Evolutionary conservation across 2,888 invertebrate species (phyloP).

Genomic region (Dysmachus trigonus): DNA sequence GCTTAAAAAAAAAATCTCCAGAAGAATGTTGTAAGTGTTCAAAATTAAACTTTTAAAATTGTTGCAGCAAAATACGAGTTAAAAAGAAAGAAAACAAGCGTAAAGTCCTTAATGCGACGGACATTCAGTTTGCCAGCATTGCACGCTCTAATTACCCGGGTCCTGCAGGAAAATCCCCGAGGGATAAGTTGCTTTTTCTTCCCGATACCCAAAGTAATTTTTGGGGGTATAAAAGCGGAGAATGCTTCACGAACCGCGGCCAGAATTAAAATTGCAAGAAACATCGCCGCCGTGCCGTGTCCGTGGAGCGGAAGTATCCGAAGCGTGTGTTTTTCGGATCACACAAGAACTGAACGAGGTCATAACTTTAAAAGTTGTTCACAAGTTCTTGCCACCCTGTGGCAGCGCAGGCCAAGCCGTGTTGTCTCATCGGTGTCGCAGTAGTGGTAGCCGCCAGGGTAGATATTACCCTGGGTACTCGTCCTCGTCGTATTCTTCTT

Average conservation of each 20-base stretch:
- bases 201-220: background rate
- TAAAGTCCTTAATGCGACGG: background rate
- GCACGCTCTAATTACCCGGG: background rate
- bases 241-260: background rate
- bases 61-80: background rate
- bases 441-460: background rate
- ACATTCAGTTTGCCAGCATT: background rate
- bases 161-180: background rate
- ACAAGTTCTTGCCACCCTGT: background rate
- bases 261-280: background rate
- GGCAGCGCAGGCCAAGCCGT: too few relatives aligned
- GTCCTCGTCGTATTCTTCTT: background rate
- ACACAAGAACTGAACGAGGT: constrained; percentile 15
- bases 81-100: background rate
- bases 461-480: background rate
- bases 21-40: background rate
- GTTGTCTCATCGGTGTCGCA: background rate
- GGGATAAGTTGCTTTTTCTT: background rate
- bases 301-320: background rate
- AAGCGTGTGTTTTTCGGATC: background rate
- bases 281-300: background rate
- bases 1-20: background rate
- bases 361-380: constrained; percentile 11
- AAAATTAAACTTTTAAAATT: background rate
- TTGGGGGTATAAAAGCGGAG: background rate